Conservation (phyloP, 2,797 vertebrate species). For the Falco columbarius region DNA sequence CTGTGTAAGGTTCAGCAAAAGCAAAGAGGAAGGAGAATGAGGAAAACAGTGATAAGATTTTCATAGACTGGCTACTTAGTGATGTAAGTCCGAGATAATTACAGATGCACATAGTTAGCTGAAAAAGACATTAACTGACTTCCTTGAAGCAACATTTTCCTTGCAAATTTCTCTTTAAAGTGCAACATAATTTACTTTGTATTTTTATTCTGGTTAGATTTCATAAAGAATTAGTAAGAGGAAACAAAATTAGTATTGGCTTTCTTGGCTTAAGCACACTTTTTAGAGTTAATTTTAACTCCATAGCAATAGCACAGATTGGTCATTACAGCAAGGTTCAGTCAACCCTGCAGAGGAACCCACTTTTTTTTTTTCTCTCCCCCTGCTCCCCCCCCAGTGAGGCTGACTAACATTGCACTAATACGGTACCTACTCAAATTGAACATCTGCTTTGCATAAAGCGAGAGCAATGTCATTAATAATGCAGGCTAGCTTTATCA, state of each 20-base stretch:
- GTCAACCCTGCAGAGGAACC: neutral
- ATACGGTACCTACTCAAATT: neutral
- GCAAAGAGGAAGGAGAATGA: neutral
- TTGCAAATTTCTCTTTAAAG: neutral
- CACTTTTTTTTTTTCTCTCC: too few relatives aligned
- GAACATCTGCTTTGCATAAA: conserved; percentile 9
- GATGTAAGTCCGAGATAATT: neutral
- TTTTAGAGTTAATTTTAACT: neutral
- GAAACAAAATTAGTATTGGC: neutral
- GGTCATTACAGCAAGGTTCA: neutral
- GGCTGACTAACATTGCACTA: neutral
- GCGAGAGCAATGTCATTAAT: neutral
- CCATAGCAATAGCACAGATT: neutral
- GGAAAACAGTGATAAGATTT: neutral
- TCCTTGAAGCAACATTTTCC: neutral
- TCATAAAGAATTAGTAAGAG: neutral
- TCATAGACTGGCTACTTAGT: neutral
- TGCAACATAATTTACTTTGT: neutral
- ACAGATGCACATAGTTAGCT: neutral
- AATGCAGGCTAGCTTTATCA: neutral
- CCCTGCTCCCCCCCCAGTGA: neutral
- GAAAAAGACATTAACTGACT: neutral
- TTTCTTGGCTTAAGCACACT: neutral
- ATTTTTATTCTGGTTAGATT: neutral
- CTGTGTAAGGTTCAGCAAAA: neutral